Conservation (phyloP, 1,140 invertebrate species). For the Psilanteris sp. region DNA sequence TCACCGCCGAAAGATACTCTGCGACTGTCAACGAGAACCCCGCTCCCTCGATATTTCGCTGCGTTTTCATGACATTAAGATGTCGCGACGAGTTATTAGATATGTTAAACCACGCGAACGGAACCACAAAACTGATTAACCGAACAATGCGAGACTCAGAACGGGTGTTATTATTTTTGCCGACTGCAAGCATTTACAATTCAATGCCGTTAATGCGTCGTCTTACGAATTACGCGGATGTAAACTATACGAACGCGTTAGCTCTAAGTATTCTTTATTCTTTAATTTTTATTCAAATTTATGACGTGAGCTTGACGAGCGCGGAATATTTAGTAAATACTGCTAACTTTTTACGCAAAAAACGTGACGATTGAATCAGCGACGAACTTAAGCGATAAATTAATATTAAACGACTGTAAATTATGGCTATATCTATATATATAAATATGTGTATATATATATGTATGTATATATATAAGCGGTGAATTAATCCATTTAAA, state of each 20-base stretch:
- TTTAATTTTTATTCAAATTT: constrained; percentile 53
- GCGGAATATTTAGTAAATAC: constrained; percentile 29
- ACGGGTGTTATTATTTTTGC: constrained; percentile 34
- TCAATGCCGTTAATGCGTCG: constrained; percentile 31
- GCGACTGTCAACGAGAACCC: constrained; percentile 8
- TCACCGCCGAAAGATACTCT: constrained; percentile 14
- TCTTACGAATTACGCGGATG: constrained; percentile 1
- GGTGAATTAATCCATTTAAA: too few species aligned
- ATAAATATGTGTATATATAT: too few species aligned
- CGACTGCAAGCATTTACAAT: constrained; percentile 31
- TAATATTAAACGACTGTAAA: too few species aligned
- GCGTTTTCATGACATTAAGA: constrained; percentile 32
- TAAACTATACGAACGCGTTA: constrained; percentile 34
- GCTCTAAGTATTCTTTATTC: constrained; percentile 16
- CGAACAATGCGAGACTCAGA: constrained; percentile 12
- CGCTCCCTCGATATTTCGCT: constrained; percentile 24
- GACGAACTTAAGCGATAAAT: too few species aligned
- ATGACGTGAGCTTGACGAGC: constrained; percentile 41
- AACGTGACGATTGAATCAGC: too few species aligned
- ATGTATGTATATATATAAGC: too few species aligned
- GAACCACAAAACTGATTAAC: constrained; percentile 46
- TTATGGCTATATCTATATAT: too few species aligned
- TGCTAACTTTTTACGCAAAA: too few species aligned
- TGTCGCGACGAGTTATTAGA: constrained; percentile 42
- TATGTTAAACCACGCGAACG: constrained; percentile 52